These are phyloP conservation scores for Pinna nobilis DNA, from an alignment of 1,140 invertebrate genomes.

Conservation along the genomic window DNA sequence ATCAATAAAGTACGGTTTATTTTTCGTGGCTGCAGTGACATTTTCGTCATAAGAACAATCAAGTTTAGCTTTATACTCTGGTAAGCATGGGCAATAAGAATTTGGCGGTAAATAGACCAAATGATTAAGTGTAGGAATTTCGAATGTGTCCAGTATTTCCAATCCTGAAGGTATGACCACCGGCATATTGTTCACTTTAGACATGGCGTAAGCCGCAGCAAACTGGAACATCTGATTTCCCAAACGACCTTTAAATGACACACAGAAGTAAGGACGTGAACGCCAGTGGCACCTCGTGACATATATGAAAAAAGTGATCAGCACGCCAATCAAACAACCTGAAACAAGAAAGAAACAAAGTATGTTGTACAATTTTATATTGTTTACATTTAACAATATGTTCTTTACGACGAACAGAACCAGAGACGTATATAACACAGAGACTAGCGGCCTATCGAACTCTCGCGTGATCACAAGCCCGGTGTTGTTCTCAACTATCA, in stretches of 20 bases:
- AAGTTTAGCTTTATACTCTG: background rate
- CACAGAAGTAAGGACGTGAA: too few relatives aligned
- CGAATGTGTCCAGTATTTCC: background rate
- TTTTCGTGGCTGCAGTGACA: background rate
- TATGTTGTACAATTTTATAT: too few relatives aligned
- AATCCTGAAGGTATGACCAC: background rate
- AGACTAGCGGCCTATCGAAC: too few relatives aligned
- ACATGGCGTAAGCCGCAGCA: background rate
- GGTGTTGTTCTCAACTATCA: too few relatives aligned
- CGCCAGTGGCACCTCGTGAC: too few relatives aligned
- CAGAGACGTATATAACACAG: too few relatives aligned
- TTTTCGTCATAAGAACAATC: background rate
- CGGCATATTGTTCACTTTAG: background rate
- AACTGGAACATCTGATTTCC: constrained; percentile 2
- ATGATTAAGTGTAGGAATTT: background rate
- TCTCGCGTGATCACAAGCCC: too few relatives aligned
- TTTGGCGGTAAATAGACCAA: background rate
- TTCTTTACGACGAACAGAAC: too few relatives aligned
- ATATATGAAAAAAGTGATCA: too few relatives aligned
- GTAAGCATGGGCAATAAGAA: background rate
- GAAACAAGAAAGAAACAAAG: too few relatives aligned
- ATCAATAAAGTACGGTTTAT: constrained; percentile 1
- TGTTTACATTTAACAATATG: too few relatives aligned
- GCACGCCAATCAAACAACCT: too few relatives aligned
- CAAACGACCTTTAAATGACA: background rate